Conservation (phyloP, 2,113 vertebrate genomes). For the Istiophorus platypterus region DNA sequence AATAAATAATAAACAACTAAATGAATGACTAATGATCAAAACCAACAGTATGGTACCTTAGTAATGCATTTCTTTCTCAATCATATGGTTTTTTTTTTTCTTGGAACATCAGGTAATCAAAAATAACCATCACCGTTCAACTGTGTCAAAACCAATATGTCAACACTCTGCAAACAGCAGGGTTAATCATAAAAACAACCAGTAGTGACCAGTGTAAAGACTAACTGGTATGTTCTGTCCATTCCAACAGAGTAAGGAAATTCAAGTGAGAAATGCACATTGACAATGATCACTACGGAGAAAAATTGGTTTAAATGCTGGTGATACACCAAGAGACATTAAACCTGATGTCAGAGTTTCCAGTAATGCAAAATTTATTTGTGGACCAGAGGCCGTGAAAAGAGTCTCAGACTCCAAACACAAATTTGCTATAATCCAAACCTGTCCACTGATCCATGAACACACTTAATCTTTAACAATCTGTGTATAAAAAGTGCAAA, state of each 20-base stretch:
- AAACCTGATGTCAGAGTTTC: background rate
- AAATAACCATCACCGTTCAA: background rate
- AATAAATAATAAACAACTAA: background rate
- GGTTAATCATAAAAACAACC: background rate
- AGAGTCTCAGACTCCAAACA: background rate
- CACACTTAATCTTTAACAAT: no score
- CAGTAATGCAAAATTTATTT: no score
- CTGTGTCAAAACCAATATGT: background rate
- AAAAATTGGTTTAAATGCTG: background rate
- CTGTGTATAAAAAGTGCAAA: no score
- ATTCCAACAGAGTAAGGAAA: background rate
- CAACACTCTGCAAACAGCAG: background rate
- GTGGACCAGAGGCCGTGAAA: background rate
- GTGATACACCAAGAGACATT: background rate
- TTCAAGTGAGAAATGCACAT: background rate
- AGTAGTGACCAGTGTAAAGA: background rate
- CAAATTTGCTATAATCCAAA: no score
- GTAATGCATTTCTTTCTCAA: background rate
- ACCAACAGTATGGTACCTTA: background rate
- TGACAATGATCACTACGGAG: background rate
- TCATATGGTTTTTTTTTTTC: no score
- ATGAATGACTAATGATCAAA: background rate
- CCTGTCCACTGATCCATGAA: no score
- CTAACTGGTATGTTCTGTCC: background rate
- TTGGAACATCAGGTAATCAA: background rate